Base-by-base conservation (phyloP, 1,140 invertebrate species). In the Drosophila malerkotliana region DNA sequence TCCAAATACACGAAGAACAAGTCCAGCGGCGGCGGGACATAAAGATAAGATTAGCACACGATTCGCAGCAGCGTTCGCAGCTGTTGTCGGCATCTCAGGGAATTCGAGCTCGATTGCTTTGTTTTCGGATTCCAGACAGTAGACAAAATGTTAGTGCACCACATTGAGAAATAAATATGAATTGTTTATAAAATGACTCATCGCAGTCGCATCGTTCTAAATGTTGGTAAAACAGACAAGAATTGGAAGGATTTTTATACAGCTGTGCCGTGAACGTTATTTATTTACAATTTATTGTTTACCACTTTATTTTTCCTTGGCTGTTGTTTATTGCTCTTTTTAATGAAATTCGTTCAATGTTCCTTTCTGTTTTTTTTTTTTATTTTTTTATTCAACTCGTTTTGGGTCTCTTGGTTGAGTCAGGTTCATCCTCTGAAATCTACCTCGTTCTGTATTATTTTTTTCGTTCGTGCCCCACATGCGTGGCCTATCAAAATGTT, bases 21-120 rank as follows among this genome's bases (percentile, higher is more conserved):
- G 79, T 79, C 79, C 78, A 79, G 77, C 71, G 69, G 67, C 83
- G 67, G 73, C 58, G 79, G 81, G 83, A 83, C 83, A 87, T 88
- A 88, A 83, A 87, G 87, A 88, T 87, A 83, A 88, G 82, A 87
- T 81, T 87, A 87, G 83, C 83, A 79, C 83, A 79, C 76, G 79
- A 80, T 88, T 88, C 79, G 44, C 63, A 72, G 37, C 63, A 72
- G 72, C 55, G 39, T 64, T 52, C 39, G 45, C 60, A 64, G 55
- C 30, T 57, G 66, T 49, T 57, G 72, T 47, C 39, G 21, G 45
- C 37, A 28, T 62, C 51, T 54, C 10, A n/a, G 51, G 32, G 34
- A 53, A 14, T 28, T 59, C 53, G 45, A 60, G 34, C 47, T 59
- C 68, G 47, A 72, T 73, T 73, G 57, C 66, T 69, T 69, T 69